Conservation (phyloP, 2,888 invertebrate species). For the Mythimna albipuncta region DNA sequence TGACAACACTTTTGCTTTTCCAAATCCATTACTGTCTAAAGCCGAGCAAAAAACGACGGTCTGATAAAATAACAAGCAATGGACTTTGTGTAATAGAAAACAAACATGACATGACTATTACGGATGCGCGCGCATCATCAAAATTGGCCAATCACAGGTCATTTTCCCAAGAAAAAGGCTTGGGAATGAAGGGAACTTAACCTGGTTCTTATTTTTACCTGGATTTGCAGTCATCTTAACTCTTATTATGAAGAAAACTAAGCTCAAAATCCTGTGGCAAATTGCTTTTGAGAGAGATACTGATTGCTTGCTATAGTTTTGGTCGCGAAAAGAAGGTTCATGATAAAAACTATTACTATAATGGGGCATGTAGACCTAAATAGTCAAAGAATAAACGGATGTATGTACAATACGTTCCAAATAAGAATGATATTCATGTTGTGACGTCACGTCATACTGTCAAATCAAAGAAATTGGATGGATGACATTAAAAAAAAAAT, state of each 20-base stretch:
- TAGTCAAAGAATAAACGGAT: too few relatives aligned
- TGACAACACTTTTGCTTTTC: slow-evolving; percentile 1
- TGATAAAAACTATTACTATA: slow-evolving; percentile 38
- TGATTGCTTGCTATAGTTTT: slow-evolving; percentile 21
- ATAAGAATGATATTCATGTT: too few relatives aligned
- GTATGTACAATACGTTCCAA: too few relatives aligned
- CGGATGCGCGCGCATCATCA: slow-evolving; percentile 75
- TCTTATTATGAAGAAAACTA: accelerated
- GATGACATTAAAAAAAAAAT: too few relatives aligned
- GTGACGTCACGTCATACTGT: too few relatives aligned
- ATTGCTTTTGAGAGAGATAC: background rate
- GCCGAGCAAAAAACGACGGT: background rate
- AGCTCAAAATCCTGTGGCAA: slow-evolving; percentile 18
- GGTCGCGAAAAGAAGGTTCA: slow-evolving; percentile 25
- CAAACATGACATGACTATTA: slow-evolving; percentile 9
- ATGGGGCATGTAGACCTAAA: background rate
- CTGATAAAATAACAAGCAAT: slow-evolving; percentile 30
- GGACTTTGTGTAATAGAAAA: slow-evolving; percentile 21
- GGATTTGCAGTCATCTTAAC: slow-evolving; percentile 1
- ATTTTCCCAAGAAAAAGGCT: slow-evolving; percentile 72
- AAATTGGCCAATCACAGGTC: slow-evolving; percentile 74
- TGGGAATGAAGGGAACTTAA: slow-evolving; percentile 67
- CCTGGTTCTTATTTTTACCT: slow-evolving; percentile 43
- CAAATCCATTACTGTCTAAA: slow-evolving; percentile 33
- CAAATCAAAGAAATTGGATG: too few relatives aligned